Evolutionary conservation across 2,113 vertebrate genomes (phyloP).

Genomic region (Corydoras maculifer): DNA sequence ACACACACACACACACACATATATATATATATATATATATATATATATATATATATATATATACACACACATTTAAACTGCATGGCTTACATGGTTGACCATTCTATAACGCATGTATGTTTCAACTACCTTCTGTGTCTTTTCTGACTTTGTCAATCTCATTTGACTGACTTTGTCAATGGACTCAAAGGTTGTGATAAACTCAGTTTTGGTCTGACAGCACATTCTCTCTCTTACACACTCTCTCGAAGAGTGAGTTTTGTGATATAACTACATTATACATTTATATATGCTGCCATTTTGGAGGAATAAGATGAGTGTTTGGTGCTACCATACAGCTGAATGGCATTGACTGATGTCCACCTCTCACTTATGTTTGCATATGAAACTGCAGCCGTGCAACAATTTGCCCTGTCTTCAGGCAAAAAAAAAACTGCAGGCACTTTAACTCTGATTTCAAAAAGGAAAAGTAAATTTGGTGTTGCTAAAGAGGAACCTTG

Average conservation of each 20-base stretch:
- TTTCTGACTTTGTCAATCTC: conserved; percentile 10
- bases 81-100: too few species aligned
- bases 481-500: not conserved
- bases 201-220: conserved; percentile 28
- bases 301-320: not conserved
- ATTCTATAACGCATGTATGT: not conserved
- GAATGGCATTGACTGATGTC: conserved; percentile 42
- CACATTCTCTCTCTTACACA: conserved; percentile 32
- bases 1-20: too few species aligned
- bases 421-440: conserved; percentile 46
- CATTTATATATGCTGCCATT: conserved; percentile 35
- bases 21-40: too few species aligned
- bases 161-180: conserved; percentile 33
- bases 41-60: too few species aligned
- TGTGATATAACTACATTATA: conserved; percentile 20
- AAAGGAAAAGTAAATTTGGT: not conserved
- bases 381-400: conserved; percentile 7
- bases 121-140: not conserved
- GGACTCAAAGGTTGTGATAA: conserved; percentile 40
- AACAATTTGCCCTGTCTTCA: conserved; percentile 4
- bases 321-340: conserved; percentile 28
- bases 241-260: conserved; percentile 36
- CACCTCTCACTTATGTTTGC: conserved; percentile 10
- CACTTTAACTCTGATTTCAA: conserved; percentile 36
- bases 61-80: too few species aligned